phyloP scores from a whole-genome alignment of 2,113 vertebrate genomes.

The Brachyhypopomus occidentalis region DNA sequence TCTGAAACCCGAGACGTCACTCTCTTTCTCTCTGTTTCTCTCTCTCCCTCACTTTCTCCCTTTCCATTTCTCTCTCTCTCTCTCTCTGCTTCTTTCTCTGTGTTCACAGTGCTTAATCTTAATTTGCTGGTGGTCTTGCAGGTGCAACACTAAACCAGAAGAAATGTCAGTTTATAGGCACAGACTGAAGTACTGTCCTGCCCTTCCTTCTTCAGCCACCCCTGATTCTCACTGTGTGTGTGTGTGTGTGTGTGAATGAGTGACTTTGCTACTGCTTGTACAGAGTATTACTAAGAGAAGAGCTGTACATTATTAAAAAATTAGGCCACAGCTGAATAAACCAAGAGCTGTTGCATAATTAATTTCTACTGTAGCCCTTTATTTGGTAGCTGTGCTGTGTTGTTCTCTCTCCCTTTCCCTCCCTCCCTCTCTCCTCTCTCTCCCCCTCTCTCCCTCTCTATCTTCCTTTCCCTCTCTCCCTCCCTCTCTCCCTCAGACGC shows the following conservation, averaged over 20 bases:
- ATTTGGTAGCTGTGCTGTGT: slow-evolving; percentile 25
- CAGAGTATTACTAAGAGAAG: slow-evolving; percentile 4
- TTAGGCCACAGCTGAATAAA: background rate
- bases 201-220: background rate
- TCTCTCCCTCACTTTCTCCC: background rate
- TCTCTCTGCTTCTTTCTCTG: background rate
- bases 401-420: background rate
- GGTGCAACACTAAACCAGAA: slow-evolving; percentile 10
- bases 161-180: slow-evolving; percentile 30
- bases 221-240: slow-evolving; percentile 8
- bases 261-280: background rate
- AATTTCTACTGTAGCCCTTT: slow-evolving; percentile 8
- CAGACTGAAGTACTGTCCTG: background rate
- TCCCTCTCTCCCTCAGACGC: background rate
- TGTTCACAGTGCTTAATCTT: slow-evolving; percentile 3
- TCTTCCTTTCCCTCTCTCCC: background rate
- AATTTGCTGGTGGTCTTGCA: slow-evolving; percentile 21
- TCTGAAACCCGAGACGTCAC: background rate
- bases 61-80: background rate
- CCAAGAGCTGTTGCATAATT: slow-evolving; percentile 9
- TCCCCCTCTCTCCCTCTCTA: background rate
- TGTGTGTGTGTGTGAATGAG: slow-evolving; percentile 7
- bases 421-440: background rate
- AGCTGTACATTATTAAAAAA: slow-evolving; percentile 19
- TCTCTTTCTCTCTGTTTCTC: background rate